Percentiles rank a stretch among this genome's conserved stretches.
Evolutionary conservation across 2,797 vertebrate species (phyloP).

Genomic region (Protosalanx chinensis): DNA sequence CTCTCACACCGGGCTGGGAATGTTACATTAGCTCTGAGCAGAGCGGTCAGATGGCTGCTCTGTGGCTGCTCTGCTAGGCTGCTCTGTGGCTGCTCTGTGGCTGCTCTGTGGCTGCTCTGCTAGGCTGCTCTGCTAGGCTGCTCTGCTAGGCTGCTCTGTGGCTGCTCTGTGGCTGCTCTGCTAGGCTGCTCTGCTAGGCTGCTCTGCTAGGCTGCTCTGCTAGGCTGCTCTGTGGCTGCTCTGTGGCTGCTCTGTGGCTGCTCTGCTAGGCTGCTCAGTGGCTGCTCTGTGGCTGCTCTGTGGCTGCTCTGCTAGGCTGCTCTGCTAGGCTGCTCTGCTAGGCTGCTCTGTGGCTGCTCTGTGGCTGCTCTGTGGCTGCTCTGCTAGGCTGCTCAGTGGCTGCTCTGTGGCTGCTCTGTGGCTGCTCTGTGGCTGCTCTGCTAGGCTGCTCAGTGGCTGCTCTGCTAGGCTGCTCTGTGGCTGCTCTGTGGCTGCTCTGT

Average conservation of each 20-base stretch:
- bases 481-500: slow-evolving; percentile 28
- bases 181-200: background rate
- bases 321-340: background rate
- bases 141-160: slow-evolving; percentile 36
- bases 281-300: slow-evolving; percentile 23
- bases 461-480: slow-evolving; percentile 18
- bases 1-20: slow-evolving; percentile 61
- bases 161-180: slow-evolving; percentile 21
- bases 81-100: slow-evolving; percentile 11
- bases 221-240: background rate
- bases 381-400: too few relatives aligned
- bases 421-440: background rate
- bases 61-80: slow-evolving; percentile 20
- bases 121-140: too few relatives aligned
- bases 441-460: background rate
- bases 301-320: background rate
- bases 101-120: slow-evolving; percentile 17
- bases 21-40: slow-evolving; percentile 46
- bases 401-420: slow-evolving; percentile 29
- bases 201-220: too few relatives aligned
- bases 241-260: slow-evolving; percentile 17
- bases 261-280: background rate
- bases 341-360: slow-evolving; percentile 22
- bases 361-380: too few relatives aligned
- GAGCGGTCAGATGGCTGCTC: slow-evolving; percentile 12